Conservation (phyloP, 2,113 vertebrate species). For the Neodon shergylaensis region DNA sequence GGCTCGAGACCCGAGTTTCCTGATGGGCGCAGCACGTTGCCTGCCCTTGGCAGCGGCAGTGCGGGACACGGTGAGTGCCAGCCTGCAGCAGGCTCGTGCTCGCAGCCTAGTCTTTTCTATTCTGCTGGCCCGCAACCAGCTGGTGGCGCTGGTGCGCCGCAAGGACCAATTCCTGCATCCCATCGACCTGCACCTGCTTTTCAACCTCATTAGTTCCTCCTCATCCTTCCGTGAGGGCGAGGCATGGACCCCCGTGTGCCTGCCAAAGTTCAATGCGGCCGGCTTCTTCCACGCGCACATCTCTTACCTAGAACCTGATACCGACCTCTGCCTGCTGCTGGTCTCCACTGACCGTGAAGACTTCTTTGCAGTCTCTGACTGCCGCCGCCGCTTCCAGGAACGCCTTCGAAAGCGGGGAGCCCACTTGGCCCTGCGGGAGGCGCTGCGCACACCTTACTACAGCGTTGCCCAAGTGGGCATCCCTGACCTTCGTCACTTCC, state of each 20-base stretch:
- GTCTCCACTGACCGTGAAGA: constrained; percentile 96
- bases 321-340: constrained; percentile 95
- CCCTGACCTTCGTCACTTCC: constrained; percentile 96
- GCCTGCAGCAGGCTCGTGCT: constrained; percentile 94
- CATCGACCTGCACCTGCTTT: constrained; percentile 97
- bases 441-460: constrained; percentile 91
- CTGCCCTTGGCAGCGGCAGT: constrained; percentile 90
- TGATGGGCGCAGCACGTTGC: constrained; percentile 95
- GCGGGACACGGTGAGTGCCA: constrained; percentile 90
- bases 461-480: constrained; percentile 93
- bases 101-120: constrained; percentile 97
- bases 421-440: constrained; percentile 90
- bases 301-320: constrained; percentile 94
- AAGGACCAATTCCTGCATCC: constrained; percentile 98
- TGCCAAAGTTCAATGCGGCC: constrained; percentile 96
- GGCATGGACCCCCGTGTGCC: constrained; percentile 98
- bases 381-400: constrained; percentile 94
- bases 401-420: constrained; percentile 92
- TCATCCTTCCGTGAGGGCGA: constrained; percentile 97
- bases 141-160: constrained; percentile 95
- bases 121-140: constrained; percentile 92
- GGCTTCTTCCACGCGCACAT: constrained; percentile 98
- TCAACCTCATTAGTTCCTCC: constrained; percentile 97
- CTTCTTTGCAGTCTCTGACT: constrained; percentile 96
- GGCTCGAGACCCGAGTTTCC: constrained; percentile 94